Evolutionary conservation across 2,888 invertebrate genomes (phyloP).

Genomic region (Cheilosia scutellata): DNA sequence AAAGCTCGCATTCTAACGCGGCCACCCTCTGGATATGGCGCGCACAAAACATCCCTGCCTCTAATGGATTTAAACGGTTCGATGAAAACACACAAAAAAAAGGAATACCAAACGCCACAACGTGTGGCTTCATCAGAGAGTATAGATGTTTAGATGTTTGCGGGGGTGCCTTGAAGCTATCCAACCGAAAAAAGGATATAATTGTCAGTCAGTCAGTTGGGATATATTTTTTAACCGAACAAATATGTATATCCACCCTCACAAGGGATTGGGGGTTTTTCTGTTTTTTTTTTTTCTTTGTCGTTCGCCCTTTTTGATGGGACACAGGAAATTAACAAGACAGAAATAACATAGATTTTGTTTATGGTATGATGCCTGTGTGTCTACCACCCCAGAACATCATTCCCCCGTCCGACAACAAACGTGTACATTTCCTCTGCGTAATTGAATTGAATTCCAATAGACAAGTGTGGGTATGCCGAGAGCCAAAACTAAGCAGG

Average conservation of each 20-base stretch:
- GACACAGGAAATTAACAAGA: conserved; percentile 73
- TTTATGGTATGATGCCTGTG: conserved; percentile 63
- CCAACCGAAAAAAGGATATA: conserved; percentile 75
- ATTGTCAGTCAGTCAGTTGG: conserved; percentile 74
- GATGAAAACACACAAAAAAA: conserved; percentile 11
- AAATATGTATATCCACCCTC: conserved; percentile 38
- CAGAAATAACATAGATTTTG: conserved; percentile 70
- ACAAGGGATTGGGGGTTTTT: conserved; percentile 15
- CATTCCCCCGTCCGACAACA: background rate
- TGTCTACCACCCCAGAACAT: conserved; percentile 35
- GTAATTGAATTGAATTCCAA: conserved; percentile 75
- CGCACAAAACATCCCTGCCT: conserved; percentile 19
- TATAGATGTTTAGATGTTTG: background rate
- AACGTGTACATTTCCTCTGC: conserved; percentile 66
- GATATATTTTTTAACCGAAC: conserved; percentile 34
- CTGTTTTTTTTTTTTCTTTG: background rate
- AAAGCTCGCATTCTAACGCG: too few species aligned
- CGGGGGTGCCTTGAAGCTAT: conserved; percentile 29
- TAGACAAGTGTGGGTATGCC: conserved; percentile 5
- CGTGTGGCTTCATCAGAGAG: conserved; percentile 43
- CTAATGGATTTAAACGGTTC: conserved; percentile 58
- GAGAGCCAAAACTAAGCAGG: conserved; percentile 45
- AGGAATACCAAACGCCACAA: conserved; percentile 16
- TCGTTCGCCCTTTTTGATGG: background rate
- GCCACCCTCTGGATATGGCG: background rate